Conservation (phyloP, 2,888 invertebrate genomes). For the Nomada lathburiana region DNA sequence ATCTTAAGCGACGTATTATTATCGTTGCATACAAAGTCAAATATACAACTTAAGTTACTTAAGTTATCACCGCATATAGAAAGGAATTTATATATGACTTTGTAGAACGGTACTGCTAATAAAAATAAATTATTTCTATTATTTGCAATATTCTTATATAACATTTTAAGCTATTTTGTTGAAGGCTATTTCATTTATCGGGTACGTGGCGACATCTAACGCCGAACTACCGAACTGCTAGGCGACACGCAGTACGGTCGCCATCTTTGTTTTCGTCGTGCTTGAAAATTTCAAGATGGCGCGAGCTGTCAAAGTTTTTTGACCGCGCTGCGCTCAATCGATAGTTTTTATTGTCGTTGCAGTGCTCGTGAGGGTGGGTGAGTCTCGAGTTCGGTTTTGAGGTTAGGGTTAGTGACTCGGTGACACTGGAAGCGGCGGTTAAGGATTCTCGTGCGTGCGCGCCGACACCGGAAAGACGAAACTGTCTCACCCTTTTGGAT, state of each 20-base stretch:
- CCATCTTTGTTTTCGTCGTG: conserved; percentile 50
- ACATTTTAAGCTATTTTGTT: background rate
- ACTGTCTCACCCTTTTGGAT: conserved; percentile 18
- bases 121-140: conserved; percentile 49
- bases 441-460: conserved; percentile 50
- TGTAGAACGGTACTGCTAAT: conserved; percentile 16
- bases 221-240: background rate
- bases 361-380: conserved; percentile 61
- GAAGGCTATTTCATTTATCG: no score
- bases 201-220: conserved; percentile 21
- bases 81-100: conserved; percentile 1
- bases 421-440: conserved; percentile 71
- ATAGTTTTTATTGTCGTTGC: conserved; percentile 76
- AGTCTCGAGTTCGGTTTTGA: conserved; percentile 69
- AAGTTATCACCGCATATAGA: background rate
- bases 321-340: conserved; percentile 72
- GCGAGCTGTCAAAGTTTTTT: conserved; percentile 68
- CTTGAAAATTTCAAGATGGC: conserved; percentile 69
- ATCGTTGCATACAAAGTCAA: background rate
- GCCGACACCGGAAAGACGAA: conserved; percentile 22
- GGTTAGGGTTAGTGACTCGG: conserved; percentile 79
- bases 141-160: background rate
- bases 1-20: conserved; percentile 3
- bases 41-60: background rate
- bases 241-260: conserved; percentile 49